Base-by-base conservation (phyloP, 2,888 invertebrate species). In the Cactoblastis cactorum region DNA sequence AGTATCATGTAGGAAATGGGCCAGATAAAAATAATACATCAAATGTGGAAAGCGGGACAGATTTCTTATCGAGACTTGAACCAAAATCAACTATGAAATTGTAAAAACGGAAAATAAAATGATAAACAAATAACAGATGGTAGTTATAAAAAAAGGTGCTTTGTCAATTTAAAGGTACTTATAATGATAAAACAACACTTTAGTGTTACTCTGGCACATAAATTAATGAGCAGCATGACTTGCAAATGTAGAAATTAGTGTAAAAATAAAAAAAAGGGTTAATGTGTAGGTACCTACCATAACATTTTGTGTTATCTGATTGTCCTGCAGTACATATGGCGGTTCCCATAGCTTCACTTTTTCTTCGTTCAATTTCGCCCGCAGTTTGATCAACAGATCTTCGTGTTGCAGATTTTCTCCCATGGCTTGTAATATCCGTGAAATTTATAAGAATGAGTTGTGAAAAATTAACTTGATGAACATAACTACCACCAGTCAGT, bases 291-390 rank as follows among this genome's bases (percentile, higher is more conserved):
- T n/a, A 32, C 34, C 28, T 57, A 84, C 89, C 92, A 91, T 83
- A 74, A 85, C 66, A 85, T 74, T 76, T 80, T 81, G 85, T 14
- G 91, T 83, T 22, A 74, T 53, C 43, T 57, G 67, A 38, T 64
- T 62, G 39, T 74, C 80, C 3, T 68, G 51, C 2, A 76, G 72
- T 45, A 91, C 91, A 71, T 93, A 96, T 0, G 96, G 96, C 12
- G 92, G 84, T 61, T 94, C 87, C 96, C 96, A 96, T 53, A 96
- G 77, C 71, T 95, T 95, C 3, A 96, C 88, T 58, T 91, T 91
- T 52, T 93, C 92, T 50, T 87, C 81, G 59, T 95, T 94, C 32
- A 96, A 79, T 65, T 92, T 92, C 0, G 92, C 92, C 17, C 94
- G 90, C 11, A 95, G 83, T 81, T 92, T 92, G 45, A 93, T 91